phyloP scores from a whole-genome alignment of 2,888 invertebrate genomes.

The Pterostichus niger region DNA sequence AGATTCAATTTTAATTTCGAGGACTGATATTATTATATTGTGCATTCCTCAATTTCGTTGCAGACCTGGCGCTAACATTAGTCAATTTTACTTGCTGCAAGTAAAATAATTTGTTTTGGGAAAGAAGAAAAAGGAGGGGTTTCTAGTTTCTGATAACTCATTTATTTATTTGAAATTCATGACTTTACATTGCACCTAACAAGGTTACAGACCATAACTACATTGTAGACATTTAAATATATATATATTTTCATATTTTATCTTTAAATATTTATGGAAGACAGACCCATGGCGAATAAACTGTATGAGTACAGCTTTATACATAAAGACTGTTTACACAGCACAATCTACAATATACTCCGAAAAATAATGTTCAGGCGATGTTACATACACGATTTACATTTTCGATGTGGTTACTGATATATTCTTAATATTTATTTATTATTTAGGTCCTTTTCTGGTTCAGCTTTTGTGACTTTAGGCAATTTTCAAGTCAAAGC shows the following conservation, averaged over 20 bases:
- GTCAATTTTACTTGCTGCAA: not conserved
- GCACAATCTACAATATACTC: conserved; percentile 59
- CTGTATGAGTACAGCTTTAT: conserved; percentile 64
- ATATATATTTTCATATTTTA: conserved; percentile 58
- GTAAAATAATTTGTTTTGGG: not conserved
- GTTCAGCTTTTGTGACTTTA: conserved; percentile 9
- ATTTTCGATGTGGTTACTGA: conserved; percentile 49
- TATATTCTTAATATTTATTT: conserved; percentile 42
- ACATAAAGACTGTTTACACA: conserved; percentile 66
- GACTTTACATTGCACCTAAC: conserved; percentile 60
- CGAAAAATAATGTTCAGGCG: conserved; percentile 54
- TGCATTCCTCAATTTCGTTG: no score
- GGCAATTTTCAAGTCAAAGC: conserved; percentile 1
- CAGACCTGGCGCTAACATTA: no score
- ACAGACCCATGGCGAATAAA: conserved; percentile 67
- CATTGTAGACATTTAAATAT: conserved; percentile 64
- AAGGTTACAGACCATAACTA: conserved; percentile 54
- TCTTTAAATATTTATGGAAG: conserved; percentile 67
- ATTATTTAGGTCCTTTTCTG: conserved; percentile 23
- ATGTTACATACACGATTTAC: conserved; percentile 39
- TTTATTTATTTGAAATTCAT: conserved; percentile 63
- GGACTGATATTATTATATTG: no score
- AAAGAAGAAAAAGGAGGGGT: not conserved
- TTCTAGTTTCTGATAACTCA: conserved; percentile 49
- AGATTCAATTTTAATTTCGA: no score